phyloP scores from a whole-genome alignment of 2,797 vertebrate genomes.

The Falco naumanni region DNA sequence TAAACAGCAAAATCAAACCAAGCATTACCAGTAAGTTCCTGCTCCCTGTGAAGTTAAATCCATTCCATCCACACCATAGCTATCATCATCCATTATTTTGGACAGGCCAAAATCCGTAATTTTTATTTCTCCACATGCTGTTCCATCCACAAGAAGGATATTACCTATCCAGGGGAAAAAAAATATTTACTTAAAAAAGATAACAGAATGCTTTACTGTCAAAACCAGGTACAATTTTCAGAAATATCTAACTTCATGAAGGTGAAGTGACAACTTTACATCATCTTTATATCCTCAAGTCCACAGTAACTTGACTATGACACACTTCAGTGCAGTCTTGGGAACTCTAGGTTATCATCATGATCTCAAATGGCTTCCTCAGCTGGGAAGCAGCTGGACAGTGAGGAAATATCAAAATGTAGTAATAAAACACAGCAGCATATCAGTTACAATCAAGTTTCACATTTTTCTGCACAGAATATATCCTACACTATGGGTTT shows the following conservation, averaged over 20 bases:
- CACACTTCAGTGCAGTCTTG: neutral
- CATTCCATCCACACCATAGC: conserved; percentile 98
- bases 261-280: neutral
- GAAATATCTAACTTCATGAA: neutral
- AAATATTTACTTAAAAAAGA: neutral
- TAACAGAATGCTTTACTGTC: neutral
- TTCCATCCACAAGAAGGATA: conserved; percentile 97
- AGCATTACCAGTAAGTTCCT: conserved; percentile 94
- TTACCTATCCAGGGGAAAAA: conserved; percentile 82
- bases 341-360: neutral
- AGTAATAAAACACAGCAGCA: neutral
- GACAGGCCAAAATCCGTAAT: conserved; percentile 99
- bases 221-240: neutral
- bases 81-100: conserved; percentile 99
- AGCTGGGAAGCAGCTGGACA: neutral
- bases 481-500: neutral
- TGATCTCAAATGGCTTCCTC: neutral
- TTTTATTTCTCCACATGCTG: conserved; percentile 99
- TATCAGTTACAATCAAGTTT: neutral
- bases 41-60: conserved; percentile 98
- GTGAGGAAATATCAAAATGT: neutral
- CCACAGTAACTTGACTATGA: neutral
- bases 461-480: neutral
- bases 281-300: neutral
- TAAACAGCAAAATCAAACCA: conserved; percentile 23